Evolutionary conservation across 1,140 invertebrate genomes (phyloP).

Genomic region (Zaprionus nigranus): DNA sequence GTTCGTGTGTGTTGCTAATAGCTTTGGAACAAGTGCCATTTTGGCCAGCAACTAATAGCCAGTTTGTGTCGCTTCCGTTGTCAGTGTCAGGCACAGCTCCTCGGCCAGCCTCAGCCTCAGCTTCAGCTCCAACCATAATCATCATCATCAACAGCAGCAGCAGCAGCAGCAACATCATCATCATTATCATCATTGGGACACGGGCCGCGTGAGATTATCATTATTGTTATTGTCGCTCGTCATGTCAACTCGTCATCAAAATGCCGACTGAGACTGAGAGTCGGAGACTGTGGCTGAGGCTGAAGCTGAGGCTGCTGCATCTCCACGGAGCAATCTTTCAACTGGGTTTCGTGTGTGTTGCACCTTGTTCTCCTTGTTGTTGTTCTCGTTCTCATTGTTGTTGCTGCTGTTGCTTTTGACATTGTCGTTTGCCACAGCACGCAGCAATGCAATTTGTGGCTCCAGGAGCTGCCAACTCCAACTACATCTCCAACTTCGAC

Average conservation of each 20-base stretch:
- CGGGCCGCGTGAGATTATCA: slow-evolving; percentile 72
- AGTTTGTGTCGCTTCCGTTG: slow-evolving; percentile 82
- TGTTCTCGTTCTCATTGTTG: slow-evolving; percentile 45
- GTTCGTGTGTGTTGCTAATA: slow-evolving; percentile 79
- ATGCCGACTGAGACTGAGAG: slow-evolving; percentile 39
- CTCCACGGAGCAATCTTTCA: slow-evolving; percentile 73
- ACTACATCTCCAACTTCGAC: slow-evolving; percentile 10
- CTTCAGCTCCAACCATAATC: slow-evolving; percentile 24
- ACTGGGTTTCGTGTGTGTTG: slow-evolving; percentile 68
- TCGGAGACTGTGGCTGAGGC: not conserved
- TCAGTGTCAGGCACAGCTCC: slow-evolving; percentile 41
- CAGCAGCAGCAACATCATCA: slow-evolving; percentile 13
- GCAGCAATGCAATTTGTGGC: slow-evolving; percentile 77
- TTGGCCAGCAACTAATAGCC: slow-evolving; percentile 81
- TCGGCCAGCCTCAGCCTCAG: not conserved
- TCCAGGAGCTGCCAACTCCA: slow-evolving; percentile 41
- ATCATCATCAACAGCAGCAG: slow-evolving; percentile 32
- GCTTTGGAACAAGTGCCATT: slow-evolving; percentile 82
- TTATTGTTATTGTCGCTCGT: slow-evolving; percentile 83
- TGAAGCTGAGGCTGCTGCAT: slow-evolving; percentile 22
- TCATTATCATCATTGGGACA: slow-evolving; percentile 45
- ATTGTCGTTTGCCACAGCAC: slow-evolving; percentile 65
- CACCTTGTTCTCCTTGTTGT: slow-evolving; percentile 37
- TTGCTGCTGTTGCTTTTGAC: slow-evolving; percentile 38
- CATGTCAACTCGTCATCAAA: slow-evolving; percentile 83